These are phyloP conservation scores for Spialia ferax DNA, from an alignment of 2,888 invertebrate genomes.

Conservation along the genomic window DNA sequence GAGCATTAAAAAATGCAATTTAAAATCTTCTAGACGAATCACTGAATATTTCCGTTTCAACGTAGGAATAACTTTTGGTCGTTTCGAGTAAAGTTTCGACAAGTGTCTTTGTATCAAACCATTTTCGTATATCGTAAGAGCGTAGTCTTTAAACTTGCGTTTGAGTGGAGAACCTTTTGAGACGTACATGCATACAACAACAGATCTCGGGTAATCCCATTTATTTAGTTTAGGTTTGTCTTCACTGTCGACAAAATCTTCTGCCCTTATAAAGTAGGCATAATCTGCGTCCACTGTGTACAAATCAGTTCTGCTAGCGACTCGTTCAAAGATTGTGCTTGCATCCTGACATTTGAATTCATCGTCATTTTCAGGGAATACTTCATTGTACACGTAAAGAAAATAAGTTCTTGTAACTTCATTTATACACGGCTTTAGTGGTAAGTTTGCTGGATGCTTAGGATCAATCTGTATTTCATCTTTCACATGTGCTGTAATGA, in stretches of 20 bases:
- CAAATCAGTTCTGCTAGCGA: constrained; percentile 52
- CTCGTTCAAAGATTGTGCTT: constrained; percentile 53
- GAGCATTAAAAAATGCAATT: constrained; percentile 57
- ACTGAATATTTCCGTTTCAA: constrained; percentile 46
- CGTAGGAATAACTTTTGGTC: constrained; percentile 41
- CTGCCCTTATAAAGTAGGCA: constrained; percentile 54
- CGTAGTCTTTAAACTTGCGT: constrained; percentile 54
- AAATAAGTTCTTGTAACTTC: constrained; percentile 53
- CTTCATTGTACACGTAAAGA: constrained; percentile 55
- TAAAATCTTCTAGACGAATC: constrained; percentile 54
- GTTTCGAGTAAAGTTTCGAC: constrained; percentile 48
- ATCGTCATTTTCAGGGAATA: constrained; percentile 52
- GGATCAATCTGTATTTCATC: constrained; percentile 47
- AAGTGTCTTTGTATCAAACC: constrained; percentile 59
- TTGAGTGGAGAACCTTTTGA: constrained; percentile 60
- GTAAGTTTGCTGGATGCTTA: constrained; percentile 51
- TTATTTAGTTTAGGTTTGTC: constrained; percentile 57
- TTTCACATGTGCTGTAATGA: constrained; percentile 58
- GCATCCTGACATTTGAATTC: constrained; percentile 51
- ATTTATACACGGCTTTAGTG: constrained; percentile 60
- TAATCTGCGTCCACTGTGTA: constrained; percentile 59
- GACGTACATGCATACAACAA: constrained; percentile 52
- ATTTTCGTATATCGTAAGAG: constrained; percentile 57
- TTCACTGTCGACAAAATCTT: constrained; percentile 53
- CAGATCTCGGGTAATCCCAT: constrained; percentile 53